Percentiles rank a stretch among this genome's conserved stretches.
Evolutionary conservation across 2,797 vertebrate genomes (phyloP).

Genomic region (Pogonophryne albipinna): DNA sequence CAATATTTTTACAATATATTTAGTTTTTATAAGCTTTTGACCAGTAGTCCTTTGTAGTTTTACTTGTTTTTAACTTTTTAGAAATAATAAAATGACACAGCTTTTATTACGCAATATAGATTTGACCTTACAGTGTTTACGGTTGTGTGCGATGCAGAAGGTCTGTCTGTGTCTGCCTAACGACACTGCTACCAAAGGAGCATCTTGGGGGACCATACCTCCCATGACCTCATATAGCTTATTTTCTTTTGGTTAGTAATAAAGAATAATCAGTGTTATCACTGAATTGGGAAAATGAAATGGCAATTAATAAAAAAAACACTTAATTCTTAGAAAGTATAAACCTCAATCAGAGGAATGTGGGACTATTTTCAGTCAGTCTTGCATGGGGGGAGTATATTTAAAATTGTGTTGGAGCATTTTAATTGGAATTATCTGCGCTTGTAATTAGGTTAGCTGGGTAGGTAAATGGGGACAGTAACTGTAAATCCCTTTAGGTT

Average conservation of each 20-base stretch:
- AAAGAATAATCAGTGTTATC: slow-evolving; percentile 50
- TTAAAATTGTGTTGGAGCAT: slow-evolving; percentile 42
- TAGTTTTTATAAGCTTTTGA: slow-evolving; percentile 44
- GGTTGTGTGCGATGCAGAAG: slow-evolving; percentile 56
- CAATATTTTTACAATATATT: slow-evolving; percentile 66
- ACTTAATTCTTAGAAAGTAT: slow-evolving; percentile 37
- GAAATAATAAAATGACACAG: slow-evolving; percentile 42
- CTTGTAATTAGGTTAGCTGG: slow-evolving; percentile 53
- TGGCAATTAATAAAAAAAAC: slow-evolving; percentile 40
- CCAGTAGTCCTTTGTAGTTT: slow-evolving; percentile 52
- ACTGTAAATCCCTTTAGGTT: slow-evolving; percentile 58
- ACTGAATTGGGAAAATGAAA: slow-evolving; percentile 36
- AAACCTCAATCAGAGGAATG: slow-evolving; percentile 41
- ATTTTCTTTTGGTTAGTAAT: slow-evolving; percentile 55
- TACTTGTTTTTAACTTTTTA: slow-evolving; percentile 49
- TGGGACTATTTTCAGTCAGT: slow-evolving; percentile 25
- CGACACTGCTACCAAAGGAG: slow-evolving; percentile 42
- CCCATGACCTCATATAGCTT: slow-evolving; percentile 36
- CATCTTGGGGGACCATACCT: slow-evolving; percentile 16
- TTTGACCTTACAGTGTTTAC: slow-evolving; percentile 64
- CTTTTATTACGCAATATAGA: slow-evolving; percentile 51
- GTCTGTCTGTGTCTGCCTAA: slow-evolving; percentile 42
- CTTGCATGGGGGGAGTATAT: slow-evolving; percentile 20
- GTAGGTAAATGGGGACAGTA: slow-evolving; percentile 50
- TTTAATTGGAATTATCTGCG: slow-evolving; percentile 56